Evolutionary conservation across 2,888 invertebrate genomes (phyloP).

Genomic region (Aphodius granarius): DNA sequence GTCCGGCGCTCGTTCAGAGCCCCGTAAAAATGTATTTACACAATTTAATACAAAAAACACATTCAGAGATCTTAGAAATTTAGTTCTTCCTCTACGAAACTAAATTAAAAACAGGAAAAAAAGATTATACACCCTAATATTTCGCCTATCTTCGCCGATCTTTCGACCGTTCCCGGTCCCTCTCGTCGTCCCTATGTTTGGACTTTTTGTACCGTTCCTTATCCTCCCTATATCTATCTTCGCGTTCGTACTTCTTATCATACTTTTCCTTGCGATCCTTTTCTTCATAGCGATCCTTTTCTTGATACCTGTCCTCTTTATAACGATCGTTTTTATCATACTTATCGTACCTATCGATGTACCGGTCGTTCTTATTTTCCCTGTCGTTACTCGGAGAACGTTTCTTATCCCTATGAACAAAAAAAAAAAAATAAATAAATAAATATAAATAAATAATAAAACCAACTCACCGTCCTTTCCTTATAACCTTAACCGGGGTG

Average conservation of each 20-base stretch:
- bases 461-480: slow-evolving; percentile 40
- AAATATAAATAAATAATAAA: neutral
- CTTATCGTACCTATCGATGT: slow-evolving; percentile 52
- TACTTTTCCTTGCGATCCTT: slow-evolving; percentile 31
- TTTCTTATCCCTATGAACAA: slow-evolving; percentile 50
- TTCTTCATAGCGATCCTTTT: slow-evolving; percentile 42
- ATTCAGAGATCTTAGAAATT: neutral
- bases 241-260: slow-evolving; percentile 29
- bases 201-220: slow-evolving; percentile 44
- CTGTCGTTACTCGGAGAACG: slow-evolving; percentile 52
- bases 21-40: neutral
- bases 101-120: neutral
- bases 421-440: slow-evolving; percentile 5
- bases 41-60: neutral
- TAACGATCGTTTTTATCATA: slow-evolving; percentile 45
- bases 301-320: slow-evolving; percentile 42
- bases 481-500: slow-evolving; percentile 47
- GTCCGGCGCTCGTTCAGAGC: neutral
- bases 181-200: slow-evolving; percentile 43
- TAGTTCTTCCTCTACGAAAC: neutral
- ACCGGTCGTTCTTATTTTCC: slow-evolving; percentile 48
- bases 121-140: neutral
- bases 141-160: slow-evolving; percentile 45
- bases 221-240: slow-evolving; percentile 43
- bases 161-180: slow-evolving; percentile 41